phyloP scores from a whole-genome alignment of 1,140 invertebrate genomes.

The Tetragonula clypearis region DNA sequence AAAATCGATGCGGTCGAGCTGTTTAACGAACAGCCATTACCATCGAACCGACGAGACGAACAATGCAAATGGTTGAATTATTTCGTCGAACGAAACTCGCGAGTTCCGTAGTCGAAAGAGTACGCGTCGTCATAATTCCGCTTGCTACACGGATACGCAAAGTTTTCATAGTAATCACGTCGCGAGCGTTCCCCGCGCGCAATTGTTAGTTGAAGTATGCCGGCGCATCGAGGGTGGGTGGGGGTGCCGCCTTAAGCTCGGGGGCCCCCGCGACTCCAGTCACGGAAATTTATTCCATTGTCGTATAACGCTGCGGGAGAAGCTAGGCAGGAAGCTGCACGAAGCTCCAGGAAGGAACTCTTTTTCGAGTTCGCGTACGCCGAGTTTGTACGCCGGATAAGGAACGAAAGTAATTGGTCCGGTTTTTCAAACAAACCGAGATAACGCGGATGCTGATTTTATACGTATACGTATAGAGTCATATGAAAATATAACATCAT shows the following conservation, averaged over 20 bases:
- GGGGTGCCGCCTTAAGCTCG: not conserved
- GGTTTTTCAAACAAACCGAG: not conserved
- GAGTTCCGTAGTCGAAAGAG: slow-evolving; percentile 13
- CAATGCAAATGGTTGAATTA: slow-evolving; percentile 17
- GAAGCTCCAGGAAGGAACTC: not conserved
- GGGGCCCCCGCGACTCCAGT: not conserved
- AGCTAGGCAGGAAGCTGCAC: not conserved
- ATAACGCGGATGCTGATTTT: no score
- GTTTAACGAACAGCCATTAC: slow-evolving; percentile 31
- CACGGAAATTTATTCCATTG: slow-evolving; percentile 15
- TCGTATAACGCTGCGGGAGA: not conserved
- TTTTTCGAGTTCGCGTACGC: not conserved
- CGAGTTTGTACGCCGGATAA: slow-evolving; percentile 1
- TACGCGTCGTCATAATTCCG: slow-evolving; percentile 19
- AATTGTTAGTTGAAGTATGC: slow-evolving; percentile 21
- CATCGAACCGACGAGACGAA: not conserved
- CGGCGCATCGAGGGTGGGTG: not conserved
- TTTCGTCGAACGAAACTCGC: not conserved
- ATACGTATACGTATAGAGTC: no score
- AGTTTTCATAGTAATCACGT: slow-evolving; percentile 30
- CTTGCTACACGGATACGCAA: slow-evolving; percentile 29
- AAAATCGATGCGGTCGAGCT: slow-evolving; percentile 2
- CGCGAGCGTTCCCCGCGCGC: not conserved
- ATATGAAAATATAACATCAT: no score
- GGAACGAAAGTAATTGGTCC: slow-evolving; percentile 5